phyloP scores from a whole-genome alignment of 2,888 invertebrate genomes.

The Thysanoteuthis rhombus region DNA sequence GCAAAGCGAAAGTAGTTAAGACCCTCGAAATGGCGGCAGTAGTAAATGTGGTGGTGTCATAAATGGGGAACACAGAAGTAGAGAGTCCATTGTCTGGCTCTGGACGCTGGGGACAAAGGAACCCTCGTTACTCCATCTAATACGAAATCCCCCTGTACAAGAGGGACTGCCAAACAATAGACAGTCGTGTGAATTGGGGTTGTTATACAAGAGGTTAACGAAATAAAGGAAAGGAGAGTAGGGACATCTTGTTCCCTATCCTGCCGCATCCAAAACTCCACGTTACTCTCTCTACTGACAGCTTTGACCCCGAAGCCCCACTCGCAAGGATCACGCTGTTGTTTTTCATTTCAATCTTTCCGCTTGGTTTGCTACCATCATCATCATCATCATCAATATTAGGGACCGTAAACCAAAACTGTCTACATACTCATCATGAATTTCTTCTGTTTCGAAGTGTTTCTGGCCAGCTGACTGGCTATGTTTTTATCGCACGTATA shows the following conservation, averaged over 20 bases:
- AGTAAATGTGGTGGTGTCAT: background rate
- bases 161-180: background rate
- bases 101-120: conserved; percentile 12
- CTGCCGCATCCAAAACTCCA: background rate
- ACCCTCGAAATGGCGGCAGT: background rate
- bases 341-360: background rate
- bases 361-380: background rate
- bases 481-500: too few species aligned
- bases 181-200: background rate
- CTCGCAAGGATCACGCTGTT: background rate
- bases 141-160: background rate
- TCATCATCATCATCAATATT: background rate
- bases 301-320: background rate
- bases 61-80: background rate
- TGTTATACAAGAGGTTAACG: background rate
- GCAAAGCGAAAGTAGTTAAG: background rate
- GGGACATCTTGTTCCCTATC: background rate
- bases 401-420: too few species aligned
- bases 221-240: background rate
- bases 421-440: too few species aligned
- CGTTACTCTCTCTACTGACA: background rate
- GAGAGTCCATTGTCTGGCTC: background rate
- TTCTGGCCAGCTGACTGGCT: too few species aligned
- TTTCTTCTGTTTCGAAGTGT: too few species aligned
- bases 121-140: background rate